These are phyloP conservation scores for Tokudaia tokunoshimensis DNA, from an alignment of 2,797 vertebrate genomes.

Conservation along the genomic window DNA sequence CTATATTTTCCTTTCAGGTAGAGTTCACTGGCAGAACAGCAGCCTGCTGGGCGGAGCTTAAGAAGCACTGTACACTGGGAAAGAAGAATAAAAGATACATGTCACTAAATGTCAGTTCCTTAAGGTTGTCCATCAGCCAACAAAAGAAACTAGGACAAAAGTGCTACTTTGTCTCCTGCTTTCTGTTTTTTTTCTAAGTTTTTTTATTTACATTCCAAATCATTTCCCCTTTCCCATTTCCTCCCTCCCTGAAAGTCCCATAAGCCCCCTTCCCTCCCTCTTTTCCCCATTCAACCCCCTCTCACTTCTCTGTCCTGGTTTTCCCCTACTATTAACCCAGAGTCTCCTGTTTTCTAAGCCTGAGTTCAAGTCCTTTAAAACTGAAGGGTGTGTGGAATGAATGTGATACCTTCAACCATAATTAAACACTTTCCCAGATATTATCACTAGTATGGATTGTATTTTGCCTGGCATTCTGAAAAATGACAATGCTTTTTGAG, in stretches of 20 bases:
- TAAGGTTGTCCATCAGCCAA: not conserved
- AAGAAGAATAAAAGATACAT: not conserved
- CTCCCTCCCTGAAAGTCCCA: too few relatives aligned
- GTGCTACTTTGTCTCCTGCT: not conserved
- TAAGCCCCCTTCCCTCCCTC: too few relatives aligned
- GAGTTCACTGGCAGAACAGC: not conserved
- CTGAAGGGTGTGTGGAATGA: not conserved
- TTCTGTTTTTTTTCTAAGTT: not conserved
- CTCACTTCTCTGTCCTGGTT: too few relatives aligned
- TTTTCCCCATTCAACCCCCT: too few relatives aligned
- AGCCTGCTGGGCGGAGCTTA: not conserved
- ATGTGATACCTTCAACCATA: not conserved
- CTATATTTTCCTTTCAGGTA: slow-evolving; percentile 12
- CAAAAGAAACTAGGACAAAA: not conserved
- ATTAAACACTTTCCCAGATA: slow-evolving; percentile 47
- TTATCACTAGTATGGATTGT: not conserved
- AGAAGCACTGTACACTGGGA: not conserved
- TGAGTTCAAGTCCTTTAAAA: not conserved
- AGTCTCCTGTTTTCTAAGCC: not conserved
- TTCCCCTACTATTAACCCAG: too few relatives aligned
- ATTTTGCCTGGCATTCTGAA: slow-evolving; percentile 40
- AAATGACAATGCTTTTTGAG: not conserved
- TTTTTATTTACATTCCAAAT: too few relatives aligned
- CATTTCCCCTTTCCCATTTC: too few relatives aligned
- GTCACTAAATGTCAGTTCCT: not conserved